A percentile compares a stretch with the other conserved stretches of the same genome.
Conservation (phyloP, 2,113 vertebrate genomes). For the Boulengeromyrus knoepffleri region DNA sequence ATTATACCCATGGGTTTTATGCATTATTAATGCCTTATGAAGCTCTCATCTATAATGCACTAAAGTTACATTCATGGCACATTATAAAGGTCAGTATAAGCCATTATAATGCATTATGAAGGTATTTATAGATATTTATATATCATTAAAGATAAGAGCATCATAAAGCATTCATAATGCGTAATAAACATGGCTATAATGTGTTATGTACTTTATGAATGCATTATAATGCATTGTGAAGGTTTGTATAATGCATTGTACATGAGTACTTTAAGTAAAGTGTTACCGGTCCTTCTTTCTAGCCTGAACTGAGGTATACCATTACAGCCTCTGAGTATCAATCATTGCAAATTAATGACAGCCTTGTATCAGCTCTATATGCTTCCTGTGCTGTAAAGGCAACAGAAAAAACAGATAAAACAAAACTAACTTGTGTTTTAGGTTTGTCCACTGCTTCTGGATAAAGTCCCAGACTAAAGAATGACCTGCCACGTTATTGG, state of each 20-base stretch:
- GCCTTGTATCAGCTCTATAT: background rate
- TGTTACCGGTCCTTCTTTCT: background rate
- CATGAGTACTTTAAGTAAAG: background rate
- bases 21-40: too few species aligned
- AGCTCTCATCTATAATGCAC: too few species aligned
- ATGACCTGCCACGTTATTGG: slow-evolving; percentile 69
- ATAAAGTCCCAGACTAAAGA: slow-evolving; percentile 81
- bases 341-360: background rate
- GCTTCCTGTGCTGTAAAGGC: background rate
- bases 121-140: too few species aligned
- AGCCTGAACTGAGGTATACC: background rate
- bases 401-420: background rate
- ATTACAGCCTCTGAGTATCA: background rate
- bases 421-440: slow-evolving; percentile 67
- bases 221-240: background rate
- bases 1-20: too few species aligned
- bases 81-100: too few species aligned
- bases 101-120: too few species aligned
- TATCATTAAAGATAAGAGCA: background rate
- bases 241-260: background rate
- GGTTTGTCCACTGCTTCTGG: slow-evolving; percentile 61
- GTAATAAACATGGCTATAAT: background rate
- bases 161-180: background rate
- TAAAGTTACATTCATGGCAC: too few species aligned
- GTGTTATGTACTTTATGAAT: background rate